A percentile compares a stretch with the other conserved stretches of the same genome.
Evolutionary conservation across 2,888 invertebrate species (phyloP).

Genomic region (Mesorhabditis belari): DNA sequence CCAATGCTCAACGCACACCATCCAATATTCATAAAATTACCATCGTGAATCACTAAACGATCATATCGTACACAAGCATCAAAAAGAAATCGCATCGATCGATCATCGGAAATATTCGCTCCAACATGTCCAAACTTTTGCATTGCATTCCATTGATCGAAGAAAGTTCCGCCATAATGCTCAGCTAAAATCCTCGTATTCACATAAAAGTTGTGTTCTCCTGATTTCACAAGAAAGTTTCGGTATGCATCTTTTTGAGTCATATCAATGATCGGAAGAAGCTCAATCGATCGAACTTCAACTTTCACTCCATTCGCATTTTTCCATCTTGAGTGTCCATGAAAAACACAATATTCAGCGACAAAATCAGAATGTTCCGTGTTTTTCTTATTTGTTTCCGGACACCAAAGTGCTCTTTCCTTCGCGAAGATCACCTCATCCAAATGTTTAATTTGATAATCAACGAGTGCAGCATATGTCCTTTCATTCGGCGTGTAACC

Average conservation of each 20-base stretch:
- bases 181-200: not conserved
- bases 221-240: not conserved
- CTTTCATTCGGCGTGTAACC: too few relatives aligned
- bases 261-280: not conserved
- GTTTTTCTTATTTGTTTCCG: not conserved
- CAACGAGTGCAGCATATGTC: too few relatives aligned
- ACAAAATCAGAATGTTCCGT: too few relatives aligned
- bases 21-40: not conserved
- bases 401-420: not conserved
- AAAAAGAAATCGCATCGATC: not conserved
- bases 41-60: not conserved
- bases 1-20: not conserved
- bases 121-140: not conserved
- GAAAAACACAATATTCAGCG: not conserved
- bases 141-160: not conserved
- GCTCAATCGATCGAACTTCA: not conserved
- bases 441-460: too few relatives aligned
- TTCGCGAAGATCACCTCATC: too few relatives aligned
- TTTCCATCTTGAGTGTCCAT: not conserved
- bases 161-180: not conserved
- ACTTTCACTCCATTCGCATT: not conserved
- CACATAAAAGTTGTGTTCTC: not conserved
- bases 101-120: not conserved
- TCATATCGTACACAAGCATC: not conserved
- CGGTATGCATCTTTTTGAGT: not conserved